Evolutionary conservation across 2,113 vertebrate genomes (phyloP).

Genomic region (Ginglymostoma cirratum): DNA sequence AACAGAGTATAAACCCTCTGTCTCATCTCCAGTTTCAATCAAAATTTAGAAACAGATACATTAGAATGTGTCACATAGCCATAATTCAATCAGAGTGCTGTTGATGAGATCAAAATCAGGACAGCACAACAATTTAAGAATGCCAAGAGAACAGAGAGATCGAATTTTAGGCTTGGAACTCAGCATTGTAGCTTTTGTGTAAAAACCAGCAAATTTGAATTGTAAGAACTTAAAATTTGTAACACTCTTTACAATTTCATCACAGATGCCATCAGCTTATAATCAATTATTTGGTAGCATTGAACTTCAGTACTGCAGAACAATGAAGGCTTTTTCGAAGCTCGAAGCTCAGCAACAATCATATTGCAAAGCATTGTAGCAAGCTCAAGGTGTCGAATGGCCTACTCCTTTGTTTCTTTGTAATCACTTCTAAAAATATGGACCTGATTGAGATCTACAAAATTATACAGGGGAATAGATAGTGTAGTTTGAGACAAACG

Average conservation of each 20-base stretch:
- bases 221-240: neutral
- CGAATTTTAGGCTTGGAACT: slow-evolving; percentile 1
- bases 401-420: neutral
- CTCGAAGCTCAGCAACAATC: too few species aligned
- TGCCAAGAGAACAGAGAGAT: neutral
- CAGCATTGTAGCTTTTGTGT: neutral
- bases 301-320: too few species aligned
- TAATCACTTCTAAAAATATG: too few species aligned
- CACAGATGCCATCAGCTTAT: neutral
- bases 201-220: neutral
- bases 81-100: slow-evolving; percentile 29
- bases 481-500: too few species aligned
- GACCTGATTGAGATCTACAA: too few species aligned
- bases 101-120: slow-evolving; percentile 19
- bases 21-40: slow-evolving; percentile 17
- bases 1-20: neutral
- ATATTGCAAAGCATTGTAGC: too few species aligned
- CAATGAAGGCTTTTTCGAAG: too few species aligned
- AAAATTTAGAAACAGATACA: neutral
- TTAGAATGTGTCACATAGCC: neutral
- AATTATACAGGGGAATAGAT: too few species aligned
- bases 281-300: too few species aligned
- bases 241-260: neutral
- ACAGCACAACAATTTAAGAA: slow-evolving; percentile 31
- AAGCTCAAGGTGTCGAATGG: neutral